Evolutionary conservation across 2,797 vertebrate genomes (phyloP).

Genomic region (Myiothlypis coronata): DNA sequence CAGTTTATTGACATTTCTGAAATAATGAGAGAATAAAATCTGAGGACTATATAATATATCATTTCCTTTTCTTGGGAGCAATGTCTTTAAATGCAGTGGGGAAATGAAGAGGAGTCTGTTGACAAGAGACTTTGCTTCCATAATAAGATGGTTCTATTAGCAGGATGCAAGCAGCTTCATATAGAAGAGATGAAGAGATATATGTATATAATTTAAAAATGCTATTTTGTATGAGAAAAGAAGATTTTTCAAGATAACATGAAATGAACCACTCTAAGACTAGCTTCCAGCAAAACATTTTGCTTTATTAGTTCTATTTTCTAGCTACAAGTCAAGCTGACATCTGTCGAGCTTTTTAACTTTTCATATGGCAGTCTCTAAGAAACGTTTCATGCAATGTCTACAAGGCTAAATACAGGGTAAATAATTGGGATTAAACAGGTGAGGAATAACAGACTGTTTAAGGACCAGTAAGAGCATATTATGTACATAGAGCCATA

Average conservation of each 20-base stretch:
- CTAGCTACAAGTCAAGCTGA: conserved; percentile 71
- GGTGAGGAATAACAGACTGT: conserved; percentile 41
- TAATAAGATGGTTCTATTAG: background rate
- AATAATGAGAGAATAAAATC: background rate
- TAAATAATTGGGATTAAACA: conserved; percentile 61
- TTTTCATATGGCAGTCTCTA: conserved; percentile 44
- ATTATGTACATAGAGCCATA: conserved; percentile 64
- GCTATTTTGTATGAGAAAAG: conserved; percentile 11
- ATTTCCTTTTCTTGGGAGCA: conserved; percentile 3
- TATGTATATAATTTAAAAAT: background rate
- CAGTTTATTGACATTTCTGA: conserved; percentile 3
- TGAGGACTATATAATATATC: background rate
- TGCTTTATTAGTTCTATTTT: conserved; percentile 76
- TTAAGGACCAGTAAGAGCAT: conserved; percentile 20
- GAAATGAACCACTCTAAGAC: conserved; percentile 55
- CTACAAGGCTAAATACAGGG: conserved; percentile 45
- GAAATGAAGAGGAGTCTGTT: background rate
- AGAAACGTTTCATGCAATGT: conserved; percentile 69
- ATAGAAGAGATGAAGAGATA: background rate
- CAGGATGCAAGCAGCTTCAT: conserved; percentile 28
- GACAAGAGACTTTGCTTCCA: background rate
- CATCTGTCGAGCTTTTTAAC: conserved; percentile 25
- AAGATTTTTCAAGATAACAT: background rate
- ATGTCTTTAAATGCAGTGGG: background rate
- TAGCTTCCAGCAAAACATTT: conserved; percentile 62